Evolutionary conservation across 2,888 invertebrate species (phyloP).

Genomic region (Rotaria magnacalcarata): DNA sequence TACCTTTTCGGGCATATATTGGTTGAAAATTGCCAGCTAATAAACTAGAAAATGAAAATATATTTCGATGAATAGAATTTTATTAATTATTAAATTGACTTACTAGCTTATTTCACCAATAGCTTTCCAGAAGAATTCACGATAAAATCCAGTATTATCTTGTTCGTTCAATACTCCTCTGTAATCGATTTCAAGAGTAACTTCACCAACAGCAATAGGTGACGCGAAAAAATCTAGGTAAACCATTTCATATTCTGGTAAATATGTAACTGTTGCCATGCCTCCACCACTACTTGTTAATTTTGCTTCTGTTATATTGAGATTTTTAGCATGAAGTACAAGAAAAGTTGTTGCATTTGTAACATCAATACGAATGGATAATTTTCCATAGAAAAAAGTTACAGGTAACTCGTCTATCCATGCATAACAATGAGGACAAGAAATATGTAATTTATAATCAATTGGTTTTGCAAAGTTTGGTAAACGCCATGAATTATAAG

Average conservation of each 20-base stretch:
- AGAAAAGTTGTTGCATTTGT: not conserved
- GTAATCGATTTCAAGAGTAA: conserved; percentile 37
- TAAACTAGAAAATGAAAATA: not conserved
- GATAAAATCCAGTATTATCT: conserved; percentile 26
- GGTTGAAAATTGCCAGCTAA: conserved; percentile 45
- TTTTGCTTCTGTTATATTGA: not conserved
- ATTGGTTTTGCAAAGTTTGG: not conserved
- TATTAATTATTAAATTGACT: no score
- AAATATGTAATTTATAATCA: not conserved
- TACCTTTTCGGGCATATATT: conserved; percentile 41
- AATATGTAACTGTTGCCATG: not conserved
- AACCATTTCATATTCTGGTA: not conserved
- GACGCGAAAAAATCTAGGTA: not conserved
- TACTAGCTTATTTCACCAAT: not conserved
- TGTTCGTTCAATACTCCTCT: not conserved
- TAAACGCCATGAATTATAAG: not conserved
- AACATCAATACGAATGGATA: conserved; percentile 25
- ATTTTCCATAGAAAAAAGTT: not conserved
- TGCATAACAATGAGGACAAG: conserved; percentile 28
- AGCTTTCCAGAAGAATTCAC: not conserved
- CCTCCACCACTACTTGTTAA: not conserved
- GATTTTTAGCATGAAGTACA: conserved; percentile 9
- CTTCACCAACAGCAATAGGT: not conserved
- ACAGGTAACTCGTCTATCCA: no score
- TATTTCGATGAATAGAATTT: not conserved